A percentile compares a stretch with the other conserved stretches of the same genome.
Conservation (phyloP, 2,113 vertebrate genomes). For the Trematomus loennbergii region DNA sequence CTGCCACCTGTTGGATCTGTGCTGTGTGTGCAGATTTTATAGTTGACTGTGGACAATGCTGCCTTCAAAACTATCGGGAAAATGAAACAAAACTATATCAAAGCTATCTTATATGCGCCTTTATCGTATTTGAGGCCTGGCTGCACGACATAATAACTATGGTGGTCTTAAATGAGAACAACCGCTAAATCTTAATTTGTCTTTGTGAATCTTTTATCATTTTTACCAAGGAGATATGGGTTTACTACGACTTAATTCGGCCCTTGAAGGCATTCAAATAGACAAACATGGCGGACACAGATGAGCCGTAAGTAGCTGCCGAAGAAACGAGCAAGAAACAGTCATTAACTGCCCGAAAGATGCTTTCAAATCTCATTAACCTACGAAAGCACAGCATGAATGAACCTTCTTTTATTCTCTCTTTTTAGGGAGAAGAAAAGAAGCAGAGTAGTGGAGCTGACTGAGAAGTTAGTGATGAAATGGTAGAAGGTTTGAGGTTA, state of each 20-base stretch:
- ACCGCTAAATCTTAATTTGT: rapidly evolving
- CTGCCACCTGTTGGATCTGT: constrained; percentile 55
- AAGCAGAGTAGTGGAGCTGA: constrained; percentile 96
- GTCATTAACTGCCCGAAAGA: constrained; percentile 57
- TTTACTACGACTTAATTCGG: constrained; percentile 28
- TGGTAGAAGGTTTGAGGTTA: constrained; percentile 80
- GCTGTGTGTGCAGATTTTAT: background rate
- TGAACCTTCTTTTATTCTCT: constrained; percentile 97
- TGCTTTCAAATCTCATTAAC: constrained; percentile 68
- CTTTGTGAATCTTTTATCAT: rapidly evolving
- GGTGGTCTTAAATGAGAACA: rapidly evolving
- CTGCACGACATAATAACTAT: rapidly evolving
- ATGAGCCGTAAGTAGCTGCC: constrained; percentile 92
- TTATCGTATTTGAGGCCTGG: rapidly evolving
- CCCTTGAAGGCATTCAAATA: constrained; percentile 19
- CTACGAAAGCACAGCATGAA: constrained; percentile 71
- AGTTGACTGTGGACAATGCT: constrained; percentile 54
- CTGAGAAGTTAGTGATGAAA: constrained; percentile 94
- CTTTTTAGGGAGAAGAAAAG: constrained; percentile 99
- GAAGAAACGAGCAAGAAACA: constrained; percentile 58
- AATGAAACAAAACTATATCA: rapidly evolving
- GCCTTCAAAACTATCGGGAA: constrained; percentile 7
- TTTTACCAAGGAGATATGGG: rapidly evolving
- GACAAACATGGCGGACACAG: constrained; percentile 90
- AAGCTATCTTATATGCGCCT: background rate